phyloP scores from a whole-genome alignment of 2,113 vertebrate species.

The Merops nubicus region DNA sequence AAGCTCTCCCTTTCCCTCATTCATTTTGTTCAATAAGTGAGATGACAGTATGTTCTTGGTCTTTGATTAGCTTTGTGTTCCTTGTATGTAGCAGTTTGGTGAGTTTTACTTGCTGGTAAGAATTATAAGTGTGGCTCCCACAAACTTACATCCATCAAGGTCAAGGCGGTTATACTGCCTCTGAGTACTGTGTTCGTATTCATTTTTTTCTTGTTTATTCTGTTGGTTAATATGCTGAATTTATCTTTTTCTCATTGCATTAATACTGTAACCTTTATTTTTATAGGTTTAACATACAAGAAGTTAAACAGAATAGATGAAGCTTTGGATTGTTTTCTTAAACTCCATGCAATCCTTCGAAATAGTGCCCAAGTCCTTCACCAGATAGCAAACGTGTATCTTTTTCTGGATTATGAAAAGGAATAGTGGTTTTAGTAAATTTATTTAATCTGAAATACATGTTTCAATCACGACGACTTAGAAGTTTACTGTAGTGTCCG shows the following conservation, averaged over 20 bases:
- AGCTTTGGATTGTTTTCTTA: constrained; percentile 93
- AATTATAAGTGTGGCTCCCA: neutral
- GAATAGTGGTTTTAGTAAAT: neutral
- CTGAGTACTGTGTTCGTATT: neutral
- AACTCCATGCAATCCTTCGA: constrained; percentile 92
- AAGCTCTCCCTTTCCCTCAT: neutral
- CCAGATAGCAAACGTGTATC: constrained; percentile 95
- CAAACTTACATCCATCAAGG: neutral
- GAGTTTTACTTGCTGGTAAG: neutral
- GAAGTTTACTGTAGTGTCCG: neutral
- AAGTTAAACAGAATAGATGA: constrained; percentile 87
- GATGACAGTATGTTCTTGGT: neutral
- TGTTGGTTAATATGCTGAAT: neutral
- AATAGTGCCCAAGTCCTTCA: constrained; percentile 92
- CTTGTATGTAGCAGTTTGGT: neutral
- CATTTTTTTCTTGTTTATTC: neutral
- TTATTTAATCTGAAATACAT: neutral
- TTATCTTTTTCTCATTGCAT: neutral
- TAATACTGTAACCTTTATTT: constrained; percentile 5
- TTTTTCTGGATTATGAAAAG: constrained; percentile 32
- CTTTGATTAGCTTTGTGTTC: neutral
- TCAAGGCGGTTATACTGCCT: neutral
- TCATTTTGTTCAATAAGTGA: neutral
- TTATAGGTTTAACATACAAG: constrained; percentile 90
- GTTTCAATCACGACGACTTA: neutral